phyloP scores from a whole-genome alignment of 2,797 vertebrate species.

The Liparis tanakae region DNA sequence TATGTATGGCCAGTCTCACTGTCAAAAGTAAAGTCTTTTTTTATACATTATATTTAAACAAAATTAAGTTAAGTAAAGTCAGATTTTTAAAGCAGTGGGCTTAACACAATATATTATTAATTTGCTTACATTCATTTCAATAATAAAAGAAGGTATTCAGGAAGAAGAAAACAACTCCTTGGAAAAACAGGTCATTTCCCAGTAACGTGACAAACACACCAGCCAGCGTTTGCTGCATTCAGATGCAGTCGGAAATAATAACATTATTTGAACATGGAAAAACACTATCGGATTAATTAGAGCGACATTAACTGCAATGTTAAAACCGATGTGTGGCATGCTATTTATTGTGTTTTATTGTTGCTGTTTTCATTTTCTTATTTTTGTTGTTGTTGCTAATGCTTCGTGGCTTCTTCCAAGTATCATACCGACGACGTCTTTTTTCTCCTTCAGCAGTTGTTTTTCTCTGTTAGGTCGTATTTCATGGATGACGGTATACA shows the following conservation, averaged over 20 bases:
- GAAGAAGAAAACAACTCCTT: too few relatives aligned
- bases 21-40: neutral
- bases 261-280: rapidly evolving
- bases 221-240: conserved; percentile 25
- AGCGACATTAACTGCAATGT: neutral
- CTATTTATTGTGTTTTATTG: neutral
- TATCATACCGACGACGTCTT: neutral
- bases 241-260: conserved; percentile 8
- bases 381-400: too few relatives aligned
- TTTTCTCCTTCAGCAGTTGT: neutral
- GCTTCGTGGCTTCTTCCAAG: neutral
- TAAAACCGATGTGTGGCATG: neutral
- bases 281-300: neutral
- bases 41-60: neutral
- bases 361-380: neutral
- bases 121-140: neutral
- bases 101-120: neutral
- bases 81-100: neutral
- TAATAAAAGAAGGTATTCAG: neutral
- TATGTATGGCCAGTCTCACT: neutral
- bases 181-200: conserved; percentile 27
- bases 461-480: neutral
- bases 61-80: neutral
- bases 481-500: neutral
- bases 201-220: rapidly evolving